A percentile compares a stretch with the other conserved stretches of the same genome.
These are phyloP conservation scores for Diarsia brunnea DNA, from an alignment of 2,888 invertebrate genomes.

Conservation along the genomic window DNA sequence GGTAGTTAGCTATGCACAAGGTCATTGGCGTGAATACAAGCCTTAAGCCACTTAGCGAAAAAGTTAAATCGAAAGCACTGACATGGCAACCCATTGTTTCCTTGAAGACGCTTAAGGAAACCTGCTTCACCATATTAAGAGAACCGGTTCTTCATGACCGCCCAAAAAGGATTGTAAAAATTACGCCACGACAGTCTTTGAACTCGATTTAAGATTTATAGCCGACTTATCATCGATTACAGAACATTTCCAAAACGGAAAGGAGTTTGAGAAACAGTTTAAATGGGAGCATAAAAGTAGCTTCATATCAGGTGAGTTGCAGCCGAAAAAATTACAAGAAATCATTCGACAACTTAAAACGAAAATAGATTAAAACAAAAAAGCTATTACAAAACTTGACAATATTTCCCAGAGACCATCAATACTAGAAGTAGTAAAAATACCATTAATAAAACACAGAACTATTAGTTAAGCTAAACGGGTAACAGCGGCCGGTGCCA, in stretches of 20 bases:
- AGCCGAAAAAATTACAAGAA: neutral
- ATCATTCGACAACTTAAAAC: neutral
- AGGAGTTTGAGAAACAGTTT: neutral
- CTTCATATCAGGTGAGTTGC: neutral
- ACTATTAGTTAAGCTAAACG: slow-evolving; percentile 33
- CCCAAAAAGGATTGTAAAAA: slow-evolving; percentile 3
- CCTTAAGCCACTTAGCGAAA: slow-evolving; percentile 43
- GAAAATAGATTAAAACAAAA: neutral
- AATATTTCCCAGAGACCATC: neutral
- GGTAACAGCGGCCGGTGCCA: neutral
- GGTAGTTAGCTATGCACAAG: too few species aligned
- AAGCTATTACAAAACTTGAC: neutral
- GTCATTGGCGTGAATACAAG: too few species aligned
- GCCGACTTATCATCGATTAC: neutral
- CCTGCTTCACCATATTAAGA: slow-evolving; percentile 8
- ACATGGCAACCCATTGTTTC: slow-evolving; percentile 31
- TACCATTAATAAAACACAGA: slow-evolving; percentile 8
- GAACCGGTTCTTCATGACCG: slow-evolving; percentile 28
- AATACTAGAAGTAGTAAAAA: neutral
- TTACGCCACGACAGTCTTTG: slow-evolving; percentile 11
- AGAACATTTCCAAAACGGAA: neutral
- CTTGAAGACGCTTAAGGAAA: slow-evolving; percentile 21
- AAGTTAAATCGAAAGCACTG: slow-evolving; percentile 1
- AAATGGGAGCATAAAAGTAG: neutral
- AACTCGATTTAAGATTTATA: slow-evolving; percentile 11